Conservation (phyloP, 2,797 vertebrate genomes). For the Squalus acanthias region DNA sequence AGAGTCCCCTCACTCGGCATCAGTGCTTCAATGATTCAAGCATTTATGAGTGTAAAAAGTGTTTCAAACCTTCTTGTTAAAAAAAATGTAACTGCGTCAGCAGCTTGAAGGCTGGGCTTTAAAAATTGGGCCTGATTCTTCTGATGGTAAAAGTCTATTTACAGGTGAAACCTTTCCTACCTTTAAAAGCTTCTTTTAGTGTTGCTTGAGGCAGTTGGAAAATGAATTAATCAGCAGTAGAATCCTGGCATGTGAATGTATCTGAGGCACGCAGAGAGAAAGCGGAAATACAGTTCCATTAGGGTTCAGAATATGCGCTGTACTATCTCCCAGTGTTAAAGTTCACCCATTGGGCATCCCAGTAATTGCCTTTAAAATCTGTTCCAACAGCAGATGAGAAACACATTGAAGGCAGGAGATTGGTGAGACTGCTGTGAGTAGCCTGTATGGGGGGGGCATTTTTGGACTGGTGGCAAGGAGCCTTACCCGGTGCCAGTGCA, state of each 20-base stretch:
- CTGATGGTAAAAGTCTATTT: not conserved
- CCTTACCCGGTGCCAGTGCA: not conserved
- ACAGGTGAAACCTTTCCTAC: not conserved
- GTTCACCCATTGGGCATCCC: not conserved
- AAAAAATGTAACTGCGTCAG: not conserved
- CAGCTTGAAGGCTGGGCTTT: not conserved
- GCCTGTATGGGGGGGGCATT: not conserved
- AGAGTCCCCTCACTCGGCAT: not conserved
- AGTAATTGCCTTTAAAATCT: not conserved
- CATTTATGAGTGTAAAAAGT: not conserved
- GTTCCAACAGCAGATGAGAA: not conserved
- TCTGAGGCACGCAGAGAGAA: not conserved
- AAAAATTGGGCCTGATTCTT: not conserved
- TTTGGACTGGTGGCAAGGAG: not conserved
- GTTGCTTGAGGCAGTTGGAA: slow-evolving; percentile 2
- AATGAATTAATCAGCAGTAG: slow-evolving; percentile 13
- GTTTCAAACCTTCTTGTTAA: not conserved
- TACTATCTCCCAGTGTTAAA: not conserved
- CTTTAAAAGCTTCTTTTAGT: not conserved
- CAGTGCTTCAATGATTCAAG: not conserved
- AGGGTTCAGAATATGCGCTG: not conserved
- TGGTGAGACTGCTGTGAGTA: not conserved
- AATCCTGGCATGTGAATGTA: not conserved
- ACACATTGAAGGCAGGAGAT: not conserved
- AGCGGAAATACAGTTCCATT: not conserved